Evolutionary conservation across 1,140 invertebrate genomes (phyloP).

Genomic region (Mamestra configurata): DNA sequence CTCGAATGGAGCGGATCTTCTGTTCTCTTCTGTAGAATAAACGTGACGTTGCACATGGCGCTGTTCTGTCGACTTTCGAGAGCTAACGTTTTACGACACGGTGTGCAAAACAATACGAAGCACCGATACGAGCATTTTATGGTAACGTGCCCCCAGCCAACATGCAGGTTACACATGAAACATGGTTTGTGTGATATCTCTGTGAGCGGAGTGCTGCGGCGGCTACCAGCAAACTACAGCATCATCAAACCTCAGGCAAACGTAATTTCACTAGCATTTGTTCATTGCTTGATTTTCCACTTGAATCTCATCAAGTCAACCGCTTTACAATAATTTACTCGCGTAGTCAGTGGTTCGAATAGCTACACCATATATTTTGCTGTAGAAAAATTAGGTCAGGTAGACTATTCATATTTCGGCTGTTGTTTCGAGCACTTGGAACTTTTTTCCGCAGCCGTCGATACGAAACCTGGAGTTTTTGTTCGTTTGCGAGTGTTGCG

Average conservation of each 20-base stretch:
- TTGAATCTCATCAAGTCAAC: no score
- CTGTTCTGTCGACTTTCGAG: background rate
- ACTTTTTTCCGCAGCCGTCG: background rate
- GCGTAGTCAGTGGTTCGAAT: no score
- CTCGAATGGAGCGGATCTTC: no score
- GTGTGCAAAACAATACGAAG: background rate
- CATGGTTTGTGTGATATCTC: background rate
- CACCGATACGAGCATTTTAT: background rate
- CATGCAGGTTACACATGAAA: background rate
- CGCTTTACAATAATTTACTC: no score
- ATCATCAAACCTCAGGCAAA: no score
- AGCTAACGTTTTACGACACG: background rate
- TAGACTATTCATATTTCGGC: background rate
- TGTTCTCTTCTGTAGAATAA: no score
- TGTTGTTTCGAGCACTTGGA: background rate
- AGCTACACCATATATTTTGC: no score
- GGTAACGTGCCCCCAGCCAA: background rate
- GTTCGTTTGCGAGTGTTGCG: background rate
- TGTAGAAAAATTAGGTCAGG: background rate
- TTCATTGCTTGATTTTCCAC: no score
- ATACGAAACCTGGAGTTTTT: conserved; percentile 24
- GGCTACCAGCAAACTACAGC: no score
- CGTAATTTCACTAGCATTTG: no score
- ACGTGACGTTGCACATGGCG: background rate
- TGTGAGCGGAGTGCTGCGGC: no score